Evolutionary conservation across 2,113 vertebrate genomes (phyloP).

Genomic region (Pollimyrus isidori): DNA sequence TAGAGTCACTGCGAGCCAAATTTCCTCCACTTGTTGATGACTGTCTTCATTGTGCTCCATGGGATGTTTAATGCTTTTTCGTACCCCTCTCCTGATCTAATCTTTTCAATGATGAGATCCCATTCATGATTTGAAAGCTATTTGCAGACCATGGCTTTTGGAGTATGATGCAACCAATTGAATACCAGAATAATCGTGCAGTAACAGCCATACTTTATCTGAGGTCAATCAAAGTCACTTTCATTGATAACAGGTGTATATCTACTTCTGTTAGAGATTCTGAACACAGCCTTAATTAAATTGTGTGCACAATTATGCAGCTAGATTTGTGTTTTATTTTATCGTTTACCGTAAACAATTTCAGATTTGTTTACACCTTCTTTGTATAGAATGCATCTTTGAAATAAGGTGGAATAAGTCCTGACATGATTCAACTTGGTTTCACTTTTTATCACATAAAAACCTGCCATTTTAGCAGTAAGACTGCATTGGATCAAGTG

Average conservation of each 20-base stretch:
- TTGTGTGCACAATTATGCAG: not conserved
- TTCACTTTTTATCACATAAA: not conserved
- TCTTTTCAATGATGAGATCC: not conserved
- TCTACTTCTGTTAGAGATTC: not conserved
- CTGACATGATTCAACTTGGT: not conserved
- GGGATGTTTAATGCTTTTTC: not conserved
- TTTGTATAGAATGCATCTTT: not conserved
- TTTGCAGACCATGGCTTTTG: not conserved
- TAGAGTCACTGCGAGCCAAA: not conserved
- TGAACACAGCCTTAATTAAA: not conserved
- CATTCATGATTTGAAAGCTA: not conserved
- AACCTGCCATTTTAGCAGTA: not conserved
- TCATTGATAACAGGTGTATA: not conserved
- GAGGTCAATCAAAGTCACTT: not conserved
- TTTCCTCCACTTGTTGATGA: not conserved
- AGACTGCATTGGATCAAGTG: not conserved
- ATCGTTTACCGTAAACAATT: not conserved
- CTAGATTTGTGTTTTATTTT: not conserved
- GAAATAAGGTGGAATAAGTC: not conserved
- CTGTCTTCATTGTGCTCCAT: not conserved
- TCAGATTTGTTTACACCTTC: not conserved
- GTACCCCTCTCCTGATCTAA: not conserved
- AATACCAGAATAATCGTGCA: too few relatives aligned
- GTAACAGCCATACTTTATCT: not conserved
- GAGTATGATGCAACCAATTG: not conserved